phyloP scores from a whole-genome alignment of 2,797 vertebrate species.

The Cossypha niveicapilla region DNA sequence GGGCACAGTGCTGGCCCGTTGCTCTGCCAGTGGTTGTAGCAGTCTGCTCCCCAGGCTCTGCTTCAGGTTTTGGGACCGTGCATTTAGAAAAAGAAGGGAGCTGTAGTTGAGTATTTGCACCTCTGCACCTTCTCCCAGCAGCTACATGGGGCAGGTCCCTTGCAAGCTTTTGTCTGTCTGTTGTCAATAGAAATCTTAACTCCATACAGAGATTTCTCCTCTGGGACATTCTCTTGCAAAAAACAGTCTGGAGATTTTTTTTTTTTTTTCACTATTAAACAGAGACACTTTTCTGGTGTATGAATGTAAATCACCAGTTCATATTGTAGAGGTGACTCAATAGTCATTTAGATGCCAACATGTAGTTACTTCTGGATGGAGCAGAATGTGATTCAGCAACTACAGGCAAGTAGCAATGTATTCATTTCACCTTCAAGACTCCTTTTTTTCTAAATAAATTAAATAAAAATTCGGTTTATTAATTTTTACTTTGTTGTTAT shows the following conservation, averaged over 20 bases:
- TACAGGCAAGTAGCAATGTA: background rate
- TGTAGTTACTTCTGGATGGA: slow-evolving; percentile 3
- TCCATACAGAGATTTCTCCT: background rate
- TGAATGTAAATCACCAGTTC: background rate
- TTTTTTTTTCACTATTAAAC: background rate
- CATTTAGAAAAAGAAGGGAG: background rate
- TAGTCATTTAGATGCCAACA: background rate
- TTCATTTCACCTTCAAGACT: background rate
- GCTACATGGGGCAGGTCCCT: background rate
- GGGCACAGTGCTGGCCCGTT: background rate
- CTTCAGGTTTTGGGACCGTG: background rate
- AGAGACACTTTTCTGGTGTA: background rate
- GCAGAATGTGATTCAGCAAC: slow-evolving; percentile 46
- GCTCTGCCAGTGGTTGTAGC: background rate
- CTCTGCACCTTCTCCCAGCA: background rate
- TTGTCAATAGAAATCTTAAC: background rate
- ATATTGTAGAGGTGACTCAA: slow-evolving; percentile 23
- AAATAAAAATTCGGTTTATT: background rate
- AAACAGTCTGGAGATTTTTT: background rate
- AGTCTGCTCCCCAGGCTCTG: background rate
- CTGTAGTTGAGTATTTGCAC: background rate
- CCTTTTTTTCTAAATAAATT: background rate
- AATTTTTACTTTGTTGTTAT: background rate
- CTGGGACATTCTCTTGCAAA: background rate
- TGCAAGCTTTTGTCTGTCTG: background rate